Evolutionary conservation across 2,113 vertebrate genomes (phyloP).

Genomic region (Lathamus discolor): DNA sequence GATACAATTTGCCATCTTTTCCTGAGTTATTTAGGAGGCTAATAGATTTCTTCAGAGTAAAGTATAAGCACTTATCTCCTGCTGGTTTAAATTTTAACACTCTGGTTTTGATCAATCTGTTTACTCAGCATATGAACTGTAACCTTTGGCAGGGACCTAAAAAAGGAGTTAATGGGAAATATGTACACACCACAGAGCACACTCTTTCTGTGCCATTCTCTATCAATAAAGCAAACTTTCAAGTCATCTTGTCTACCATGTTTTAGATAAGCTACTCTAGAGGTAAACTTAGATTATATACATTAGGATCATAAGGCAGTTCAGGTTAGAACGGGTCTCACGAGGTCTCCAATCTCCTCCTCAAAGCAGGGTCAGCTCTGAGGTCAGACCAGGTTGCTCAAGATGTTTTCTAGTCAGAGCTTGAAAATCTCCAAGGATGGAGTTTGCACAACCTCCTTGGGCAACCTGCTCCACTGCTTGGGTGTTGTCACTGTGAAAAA

Average conservation of each 20-base stretch:
- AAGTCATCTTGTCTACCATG: neutral
- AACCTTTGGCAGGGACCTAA: neutral
- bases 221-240: neutral
- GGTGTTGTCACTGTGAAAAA: neutral
- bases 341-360: neutral
- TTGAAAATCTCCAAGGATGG: neutral
- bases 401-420: neutral
- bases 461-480: neutral
- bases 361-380: neutral
- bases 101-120: neutral
- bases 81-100: neutral
- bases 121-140: neutral
- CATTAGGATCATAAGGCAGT: neutral
- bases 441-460: neutral
- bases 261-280: neutral
- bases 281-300: neutral
- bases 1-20: neutral
- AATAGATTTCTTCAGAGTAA: neutral
- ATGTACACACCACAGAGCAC: neutral
- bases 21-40: neutral
- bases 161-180: neutral
- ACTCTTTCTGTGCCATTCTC: neutral
- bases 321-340: neutral
- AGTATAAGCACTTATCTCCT: neutral
- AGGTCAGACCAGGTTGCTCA: neutral